These are phyloP conservation scores for Procambarus virginalis DNA, from an alignment of 1,140 invertebrate species.

Conservation along the genomic window DNA sequence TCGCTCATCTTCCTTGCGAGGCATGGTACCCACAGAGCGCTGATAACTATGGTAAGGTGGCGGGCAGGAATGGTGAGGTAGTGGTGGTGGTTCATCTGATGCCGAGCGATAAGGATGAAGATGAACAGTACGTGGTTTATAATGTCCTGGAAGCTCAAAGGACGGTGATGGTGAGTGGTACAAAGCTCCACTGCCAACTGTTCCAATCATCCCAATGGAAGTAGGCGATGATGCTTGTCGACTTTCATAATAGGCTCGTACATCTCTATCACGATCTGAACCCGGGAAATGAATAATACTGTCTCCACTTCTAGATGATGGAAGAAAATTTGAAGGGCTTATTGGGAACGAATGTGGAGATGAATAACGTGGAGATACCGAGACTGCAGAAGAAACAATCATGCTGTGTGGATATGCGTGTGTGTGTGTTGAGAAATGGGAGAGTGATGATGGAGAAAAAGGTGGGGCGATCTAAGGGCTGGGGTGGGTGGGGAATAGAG, in stretches of 20 bases:
- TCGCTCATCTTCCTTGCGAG: conserved; percentile 67
- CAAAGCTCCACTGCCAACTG: conserved; percentile 71
- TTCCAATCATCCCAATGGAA: conserved; percentile 40
- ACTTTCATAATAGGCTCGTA: conserved; percentile 57
- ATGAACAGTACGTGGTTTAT: conserved; percentile 59
- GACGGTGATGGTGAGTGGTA: conserved; percentile 81
- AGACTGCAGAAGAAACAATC: conserved; percentile 71
- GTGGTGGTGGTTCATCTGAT: conserved; percentile 58
- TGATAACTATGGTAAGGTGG: conserved; percentile 68
- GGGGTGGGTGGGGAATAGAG: conserved; percentile 71
- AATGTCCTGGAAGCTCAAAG: conserved; percentile 74
- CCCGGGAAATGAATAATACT: conserved; percentile 75
- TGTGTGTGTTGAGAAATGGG: conserved; percentile 76
- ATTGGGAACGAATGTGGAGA: conserved; percentile 72
- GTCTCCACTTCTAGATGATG: conserved; percentile 75
- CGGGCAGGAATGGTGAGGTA: conserved; percentile 63
- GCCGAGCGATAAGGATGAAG: conserved; percentile 51
- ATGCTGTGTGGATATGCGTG: conserved; percentile 75
- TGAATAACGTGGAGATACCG: conserved; percentile 74
- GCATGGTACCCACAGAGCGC: conserved; percentile 61
- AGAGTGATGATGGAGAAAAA: conserved; percentile 74
- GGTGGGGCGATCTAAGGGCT: conserved; percentile 69
- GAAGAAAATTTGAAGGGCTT: conserved; percentile 72
- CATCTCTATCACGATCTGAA: conserved; percentile 73
- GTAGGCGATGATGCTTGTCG: conserved; percentile 59